These are phyloP conservation scores for Pollimyrus isidori DNA, from an alignment of 2,113 vertebrate species.

Conservation along the genomic window DNA sequence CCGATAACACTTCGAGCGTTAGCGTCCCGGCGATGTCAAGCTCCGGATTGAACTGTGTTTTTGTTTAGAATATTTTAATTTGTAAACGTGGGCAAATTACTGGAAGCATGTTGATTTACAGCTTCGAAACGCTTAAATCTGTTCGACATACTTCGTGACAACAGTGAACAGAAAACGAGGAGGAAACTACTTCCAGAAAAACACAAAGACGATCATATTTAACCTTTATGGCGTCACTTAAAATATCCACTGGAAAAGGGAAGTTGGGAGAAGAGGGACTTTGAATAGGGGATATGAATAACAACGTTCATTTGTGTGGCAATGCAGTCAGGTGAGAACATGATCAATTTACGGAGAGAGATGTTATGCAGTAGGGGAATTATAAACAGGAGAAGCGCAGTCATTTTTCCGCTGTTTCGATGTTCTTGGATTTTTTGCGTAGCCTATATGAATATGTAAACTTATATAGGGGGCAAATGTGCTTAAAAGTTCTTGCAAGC, in stretches of 20 bases:
- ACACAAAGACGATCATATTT: neutral
- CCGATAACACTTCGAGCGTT: neutral
- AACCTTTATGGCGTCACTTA: neutral
- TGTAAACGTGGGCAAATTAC: neutral
- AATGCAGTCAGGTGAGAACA: constrained; percentile 3
- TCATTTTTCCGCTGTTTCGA: neutral
- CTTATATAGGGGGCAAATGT: neutral
- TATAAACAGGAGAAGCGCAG: neutral
- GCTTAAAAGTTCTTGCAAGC: neutral
- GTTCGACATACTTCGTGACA: neutral
- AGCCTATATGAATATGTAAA: neutral
- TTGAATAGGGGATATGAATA: constrained; percentile 16
- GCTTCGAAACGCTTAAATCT: neutral
- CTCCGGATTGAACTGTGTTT: neutral
- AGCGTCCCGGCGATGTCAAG: neutral
- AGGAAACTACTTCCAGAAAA: neutral
- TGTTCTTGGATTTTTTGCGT: too few species aligned
- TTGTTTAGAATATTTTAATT: neutral
- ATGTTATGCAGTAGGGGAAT: neutral
- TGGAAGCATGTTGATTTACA: neutral
- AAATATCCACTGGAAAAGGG: neutral
- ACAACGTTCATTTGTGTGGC: neutral
- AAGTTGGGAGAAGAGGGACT: neutral
- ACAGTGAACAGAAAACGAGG: neutral
- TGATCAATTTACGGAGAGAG: neutral